Percentiles rank a stretch among this genome's conserved stretches.
These are phyloP conservation scores for Caenorhabditis brenneri DNA, from an alignment of 1,140 invertebrate genomes.

Conservation along the genomic window DNA sequence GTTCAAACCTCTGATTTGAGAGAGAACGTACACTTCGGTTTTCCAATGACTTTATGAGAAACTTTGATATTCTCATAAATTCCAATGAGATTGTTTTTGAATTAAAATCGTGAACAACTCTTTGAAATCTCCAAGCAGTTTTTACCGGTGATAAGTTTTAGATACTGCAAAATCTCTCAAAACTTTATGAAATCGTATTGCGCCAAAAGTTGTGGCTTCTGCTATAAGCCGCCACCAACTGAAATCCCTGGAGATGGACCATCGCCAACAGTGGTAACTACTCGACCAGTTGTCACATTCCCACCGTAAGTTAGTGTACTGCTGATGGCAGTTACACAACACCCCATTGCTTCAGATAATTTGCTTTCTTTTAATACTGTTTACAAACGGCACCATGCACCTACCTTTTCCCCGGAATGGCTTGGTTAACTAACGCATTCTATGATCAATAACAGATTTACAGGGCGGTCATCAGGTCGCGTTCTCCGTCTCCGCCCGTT, in stretches of 20 bases:
- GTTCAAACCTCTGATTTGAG: too few relatives aligned
- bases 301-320: conserved; percentile 36
- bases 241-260: conserved; percentile 58
- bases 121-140: too few relatives aligned
- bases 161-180: conserved; percentile 65
- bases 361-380: background rate
- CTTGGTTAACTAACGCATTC: background rate
- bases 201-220: conserved; percentile 68
- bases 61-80: too few relatives aligned
- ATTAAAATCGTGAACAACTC: too few relatives aligned
- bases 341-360: background rate
- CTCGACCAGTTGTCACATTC: conserved; percentile 34
- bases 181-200: conserved; percentile 67
- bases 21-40: too few relatives aligned
- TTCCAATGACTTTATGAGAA: too few relatives aligned
- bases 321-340: too few relatives aligned
- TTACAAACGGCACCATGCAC: background rate
- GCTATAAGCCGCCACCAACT: conserved; percentile 62
- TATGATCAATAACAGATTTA: conserved; percentile 34
- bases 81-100: too few relatives aligned
- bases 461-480: conserved; percentile 26
- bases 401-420: background rate
- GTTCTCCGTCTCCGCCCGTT: conserved; percentile 36
- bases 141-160: conserved; percentile 33
- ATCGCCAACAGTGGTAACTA: conserved; percentile 45